These are phyloP conservation scores for Abscondita cerata DNA, from an alignment of 2,888 invertebrate species.

Conservation along the genomic window DNA sequence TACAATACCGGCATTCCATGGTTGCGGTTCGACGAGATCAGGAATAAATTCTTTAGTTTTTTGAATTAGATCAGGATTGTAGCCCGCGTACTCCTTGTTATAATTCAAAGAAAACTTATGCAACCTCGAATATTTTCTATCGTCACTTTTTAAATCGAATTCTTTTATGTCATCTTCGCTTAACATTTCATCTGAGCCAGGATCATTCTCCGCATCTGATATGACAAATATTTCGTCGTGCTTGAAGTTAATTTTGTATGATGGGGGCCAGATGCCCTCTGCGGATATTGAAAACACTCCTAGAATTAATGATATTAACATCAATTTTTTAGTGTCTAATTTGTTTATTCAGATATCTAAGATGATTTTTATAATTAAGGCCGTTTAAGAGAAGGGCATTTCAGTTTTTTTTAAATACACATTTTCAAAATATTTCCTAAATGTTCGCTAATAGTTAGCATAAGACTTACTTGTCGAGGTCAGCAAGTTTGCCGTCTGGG, in stretches of 20 bases:
- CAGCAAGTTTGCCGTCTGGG: no score
- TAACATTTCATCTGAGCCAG: constrained; percentile 59
- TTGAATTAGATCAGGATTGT: constrained; percentile 18
- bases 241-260: constrained; percentile 53
- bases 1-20: constrained; percentile 43
- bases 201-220: constrained; percentile 54
- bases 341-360: no score
- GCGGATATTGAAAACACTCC: background rate
- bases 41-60: constrained; percentile 35
- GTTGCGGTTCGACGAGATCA: constrained; percentile 41
- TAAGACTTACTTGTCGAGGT: no score
- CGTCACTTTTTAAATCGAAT: constrained; percentile 43
- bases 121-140: constrained; percentile 51
- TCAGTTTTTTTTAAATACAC: no score
- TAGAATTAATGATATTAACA: no score
- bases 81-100: constrained; percentile 40
- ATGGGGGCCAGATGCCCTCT: constrained; percentile 52
- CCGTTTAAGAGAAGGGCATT: no score
- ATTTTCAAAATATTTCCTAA: no score
- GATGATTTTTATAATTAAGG: no score
- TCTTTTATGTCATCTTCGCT: constrained; percentile 45
- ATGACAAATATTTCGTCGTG: constrained; percentile 55
- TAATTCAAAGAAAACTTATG: constrained; percentile 52
- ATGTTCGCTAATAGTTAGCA: no score
- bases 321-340: no score